phyloP scores from a whole-genome alignment of 92 coral and sea anemone genomes.

The Actinostola sp. region DNA sequence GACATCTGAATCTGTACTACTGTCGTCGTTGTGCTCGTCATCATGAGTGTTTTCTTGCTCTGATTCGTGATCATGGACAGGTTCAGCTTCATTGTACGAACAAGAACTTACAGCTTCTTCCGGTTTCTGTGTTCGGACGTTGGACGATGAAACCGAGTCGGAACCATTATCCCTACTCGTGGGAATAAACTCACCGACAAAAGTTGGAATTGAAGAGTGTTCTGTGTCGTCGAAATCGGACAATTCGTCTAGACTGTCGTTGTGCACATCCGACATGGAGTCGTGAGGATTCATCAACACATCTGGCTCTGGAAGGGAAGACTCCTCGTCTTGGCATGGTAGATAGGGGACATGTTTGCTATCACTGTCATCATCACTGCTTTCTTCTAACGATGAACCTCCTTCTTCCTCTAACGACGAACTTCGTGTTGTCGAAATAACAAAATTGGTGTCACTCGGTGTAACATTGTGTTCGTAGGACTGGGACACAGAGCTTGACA shows the following conservation, averaged over 20 bases:
- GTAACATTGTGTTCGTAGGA: neutral
- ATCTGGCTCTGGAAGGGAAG: slow-evolving; percentile 32
- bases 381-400: slow-evolving; percentile 22
- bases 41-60: slow-evolving; percentile 6
- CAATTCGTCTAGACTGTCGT: slow-evolving; percentile 33
- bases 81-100: slow-evolving; percentile 14
- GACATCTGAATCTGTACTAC: neutral
- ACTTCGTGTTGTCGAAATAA: slow-evolving; percentile 28
- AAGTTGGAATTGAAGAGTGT: slow-evolving; percentile 46
- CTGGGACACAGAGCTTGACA: slow-evolving; percentile 26
- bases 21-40: neutral
- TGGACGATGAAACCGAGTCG: slow-evolving; percentile 33
- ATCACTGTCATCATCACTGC: neutral
- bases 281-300: neutral
- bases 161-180: slow-evolving; percentile 36
- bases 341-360: no score
- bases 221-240: slow-evolving; percentile 50
- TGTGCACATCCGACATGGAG: neutral
- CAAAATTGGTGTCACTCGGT: neutral
- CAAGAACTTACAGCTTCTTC: slow-evolving; percentile 19
- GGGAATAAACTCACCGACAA: slow-evolving; percentile 72
- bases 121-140: slow-evolving; percentile 13
- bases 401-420: slow-evolving; percentile 27
- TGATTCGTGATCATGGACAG: slow-evolving; percentile 6
- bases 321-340: slow-evolving; percentile 34